A percentile compares a stretch with the other conserved stretches of the same genome.
Conservation (phyloP, 1,140 invertebrate species). For the Meloidogyne hapla region DNA sequence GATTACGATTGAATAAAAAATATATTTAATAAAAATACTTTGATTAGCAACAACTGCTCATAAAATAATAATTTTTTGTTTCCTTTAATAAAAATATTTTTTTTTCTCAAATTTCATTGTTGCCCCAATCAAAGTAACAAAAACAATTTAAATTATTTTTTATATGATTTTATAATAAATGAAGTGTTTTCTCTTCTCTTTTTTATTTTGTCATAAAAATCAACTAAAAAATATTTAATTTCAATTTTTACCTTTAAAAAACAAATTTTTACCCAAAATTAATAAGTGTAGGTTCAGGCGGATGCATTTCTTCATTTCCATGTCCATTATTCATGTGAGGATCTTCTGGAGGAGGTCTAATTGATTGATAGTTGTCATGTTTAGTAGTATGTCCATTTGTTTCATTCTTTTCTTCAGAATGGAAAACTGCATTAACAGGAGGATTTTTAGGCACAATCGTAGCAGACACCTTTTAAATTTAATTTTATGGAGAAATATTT, state of each 20-base stretch:
- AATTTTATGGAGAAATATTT: too few species aligned
- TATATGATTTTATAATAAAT: neutral
- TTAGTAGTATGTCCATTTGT: neutral
- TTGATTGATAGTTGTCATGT: neutral
- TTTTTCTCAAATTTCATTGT: too few species aligned
- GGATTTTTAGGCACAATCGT: neutral
- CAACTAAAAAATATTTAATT: neutral
- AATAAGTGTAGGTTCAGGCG: constrained; percentile 12
- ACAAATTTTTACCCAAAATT: neutral
- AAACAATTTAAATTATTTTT: neutral
- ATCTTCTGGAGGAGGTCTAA: constrained; percentile 25
- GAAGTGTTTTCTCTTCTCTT: neutral
- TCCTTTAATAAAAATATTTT: too few species aligned
- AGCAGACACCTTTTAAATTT: neutral
- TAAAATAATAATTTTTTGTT: too few species aligned
- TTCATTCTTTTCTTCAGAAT: neutral
- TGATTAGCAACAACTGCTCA: too few species aligned
- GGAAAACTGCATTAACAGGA: neutral
- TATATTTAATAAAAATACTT: too few species aligned
- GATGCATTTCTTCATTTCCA: constrained; percentile 8
- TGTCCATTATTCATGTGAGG: constrained; percentile 17
- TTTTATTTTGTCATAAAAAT: constrained; percentile 8
- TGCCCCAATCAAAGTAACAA: neutral
- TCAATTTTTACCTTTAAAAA: neutral
- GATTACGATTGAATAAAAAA: neutral